Conservation (phyloP, 2,113 vertebrate species). For the Chloropsis hardwickii region DNA sequence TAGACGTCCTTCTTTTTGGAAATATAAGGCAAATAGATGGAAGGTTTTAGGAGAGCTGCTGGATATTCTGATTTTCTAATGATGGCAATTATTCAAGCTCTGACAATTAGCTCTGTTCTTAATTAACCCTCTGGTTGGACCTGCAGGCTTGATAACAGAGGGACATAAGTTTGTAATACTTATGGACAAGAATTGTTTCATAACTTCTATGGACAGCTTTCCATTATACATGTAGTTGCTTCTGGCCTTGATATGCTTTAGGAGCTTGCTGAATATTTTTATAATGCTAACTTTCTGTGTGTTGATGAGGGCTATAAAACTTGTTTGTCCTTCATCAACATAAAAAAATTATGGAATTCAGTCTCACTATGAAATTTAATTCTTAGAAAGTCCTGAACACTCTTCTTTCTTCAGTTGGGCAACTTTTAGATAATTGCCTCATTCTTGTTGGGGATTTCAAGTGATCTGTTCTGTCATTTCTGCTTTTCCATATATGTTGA, state of each 20-base stretch:
- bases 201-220: background rate
- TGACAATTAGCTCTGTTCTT: background rate
- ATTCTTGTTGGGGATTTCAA: background rate
- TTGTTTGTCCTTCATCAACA: background rate
- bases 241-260: background rate
- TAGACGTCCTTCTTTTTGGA: background rate
- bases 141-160: background rate
- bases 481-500: background rate
- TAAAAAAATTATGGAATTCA: background rate
- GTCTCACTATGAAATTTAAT: background rate
- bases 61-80: background rate
- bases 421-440: background rate
- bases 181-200: background rate
- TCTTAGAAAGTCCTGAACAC: background rate
- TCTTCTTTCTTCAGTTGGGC: background rate
- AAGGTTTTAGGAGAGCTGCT: background rate
- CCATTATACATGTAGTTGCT: background rate
- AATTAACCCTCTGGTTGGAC: background rate
- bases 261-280: background rate
- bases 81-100: background rate
- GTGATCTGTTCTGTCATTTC: background rate
- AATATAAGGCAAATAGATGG: background rate
- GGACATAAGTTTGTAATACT: background rate
- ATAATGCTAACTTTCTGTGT: background rate
- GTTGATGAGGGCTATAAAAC: background rate